A percentile compares a stretch with the other conserved stretches of the same genome.
Conservation (phyloP, 2,888 invertebrate species). For the Calameuta filiformis region DNA sequence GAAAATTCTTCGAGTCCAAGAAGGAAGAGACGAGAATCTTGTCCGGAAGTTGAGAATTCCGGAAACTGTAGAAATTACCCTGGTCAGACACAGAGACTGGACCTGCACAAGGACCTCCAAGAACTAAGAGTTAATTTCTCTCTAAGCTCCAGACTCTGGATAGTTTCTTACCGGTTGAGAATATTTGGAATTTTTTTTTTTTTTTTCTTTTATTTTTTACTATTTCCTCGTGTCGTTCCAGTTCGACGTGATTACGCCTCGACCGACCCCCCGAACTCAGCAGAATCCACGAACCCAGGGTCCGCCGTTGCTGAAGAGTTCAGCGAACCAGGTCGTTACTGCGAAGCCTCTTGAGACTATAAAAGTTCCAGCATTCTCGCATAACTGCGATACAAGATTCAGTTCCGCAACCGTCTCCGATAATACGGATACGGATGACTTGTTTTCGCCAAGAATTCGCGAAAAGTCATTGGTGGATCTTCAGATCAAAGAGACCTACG, state of each 20-base stretch:
- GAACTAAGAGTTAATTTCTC: slow-evolving; percentile 27
- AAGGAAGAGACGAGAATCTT: slow-evolving; percentile 22
- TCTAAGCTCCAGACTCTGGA: neutral
- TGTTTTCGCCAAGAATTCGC: slow-evolving; percentile 30
- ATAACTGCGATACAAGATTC: slow-evolving; percentile 41
- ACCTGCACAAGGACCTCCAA: slow-evolving; percentile 29
- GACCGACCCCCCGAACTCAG: slow-evolving; percentile 16
- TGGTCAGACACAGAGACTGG: slow-evolving; percentile 11
- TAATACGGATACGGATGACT: slow-evolving; percentile 42
- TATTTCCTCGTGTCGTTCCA: slow-evolving; percentile 8
- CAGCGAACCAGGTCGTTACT: slow-evolving; percentile 20
- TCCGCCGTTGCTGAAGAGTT: slow-evolving; percentile 12
- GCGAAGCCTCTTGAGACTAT: slow-evolving; percentile 39
- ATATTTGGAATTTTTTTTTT: neutral
- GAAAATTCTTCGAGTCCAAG: slow-evolving; percentile 27
- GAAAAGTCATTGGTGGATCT: slow-evolving; percentile 26
- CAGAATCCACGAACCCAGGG: slow-evolving; percentile 4
- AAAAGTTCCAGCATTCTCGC: slow-evolving; percentile 44
- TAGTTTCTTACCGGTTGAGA: neutral
- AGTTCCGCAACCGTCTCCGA: slow-evolving; percentile 42
- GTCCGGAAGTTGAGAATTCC: neutral
- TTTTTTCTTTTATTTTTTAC: neutral
- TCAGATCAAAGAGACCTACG: slow-evolving; percentile 25
- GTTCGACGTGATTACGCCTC: slow-evolving; percentile 21
- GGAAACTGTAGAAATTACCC: neutral